Evolutionary conservation across 2,888 invertebrate genomes (phyloP).

Genomic region (Laothoe populi): DNA sequence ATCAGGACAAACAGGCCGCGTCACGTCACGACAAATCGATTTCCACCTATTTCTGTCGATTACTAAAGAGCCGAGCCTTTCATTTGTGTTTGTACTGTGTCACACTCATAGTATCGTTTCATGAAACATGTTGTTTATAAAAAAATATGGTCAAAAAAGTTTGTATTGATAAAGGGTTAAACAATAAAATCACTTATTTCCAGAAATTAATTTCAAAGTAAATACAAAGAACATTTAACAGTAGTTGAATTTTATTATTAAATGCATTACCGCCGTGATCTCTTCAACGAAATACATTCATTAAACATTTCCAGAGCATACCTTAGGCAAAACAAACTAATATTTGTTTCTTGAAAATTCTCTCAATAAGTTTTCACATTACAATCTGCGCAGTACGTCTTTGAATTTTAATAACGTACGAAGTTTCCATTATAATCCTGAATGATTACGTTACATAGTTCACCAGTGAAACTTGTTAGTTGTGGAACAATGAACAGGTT

Average conservation of each 20-base stretch:
- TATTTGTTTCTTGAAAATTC: slow-evolving; percentile 32
- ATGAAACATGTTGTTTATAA: neutral
- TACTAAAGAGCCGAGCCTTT: slow-evolving; percentile 42
- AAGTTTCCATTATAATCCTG: slow-evolving; percentile 15
- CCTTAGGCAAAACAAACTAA: slow-evolving; percentile 33
- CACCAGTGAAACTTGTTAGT: slow-evolving; percentile 9
- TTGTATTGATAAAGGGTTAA: neutral
- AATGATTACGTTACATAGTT: slow-evolving; percentile 13
- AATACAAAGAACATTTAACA: slow-evolving; percentile 3
- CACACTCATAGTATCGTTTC: slow-evolving; percentile 10
- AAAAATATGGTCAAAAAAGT: neutral
- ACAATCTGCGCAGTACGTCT: slow-evolving; percentile 33
- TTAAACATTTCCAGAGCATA: neutral
- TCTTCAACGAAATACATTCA: slow-evolving; percentile 8
- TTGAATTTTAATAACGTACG: slow-evolving; percentile 42
- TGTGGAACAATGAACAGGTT: slow-evolving; percentile 20
- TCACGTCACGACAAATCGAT: slow-evolving; percentile 45
- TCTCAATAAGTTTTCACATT: slow-evolving; percentile 42
- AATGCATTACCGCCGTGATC: neutral
- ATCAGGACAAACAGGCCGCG: slow-evolving; percentile 31
- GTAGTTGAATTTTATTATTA: neutral
- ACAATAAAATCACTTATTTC: slow-evolving; percentile 5
- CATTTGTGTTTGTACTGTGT: slow-evolving; percentile 38
- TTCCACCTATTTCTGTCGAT: slow-evolving; percentile 44
- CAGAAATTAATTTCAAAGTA: neutral